Base-by-base conservation (phyloP, 2,113 vertebrate species). In the Psephotus haematonotus region DNA sequence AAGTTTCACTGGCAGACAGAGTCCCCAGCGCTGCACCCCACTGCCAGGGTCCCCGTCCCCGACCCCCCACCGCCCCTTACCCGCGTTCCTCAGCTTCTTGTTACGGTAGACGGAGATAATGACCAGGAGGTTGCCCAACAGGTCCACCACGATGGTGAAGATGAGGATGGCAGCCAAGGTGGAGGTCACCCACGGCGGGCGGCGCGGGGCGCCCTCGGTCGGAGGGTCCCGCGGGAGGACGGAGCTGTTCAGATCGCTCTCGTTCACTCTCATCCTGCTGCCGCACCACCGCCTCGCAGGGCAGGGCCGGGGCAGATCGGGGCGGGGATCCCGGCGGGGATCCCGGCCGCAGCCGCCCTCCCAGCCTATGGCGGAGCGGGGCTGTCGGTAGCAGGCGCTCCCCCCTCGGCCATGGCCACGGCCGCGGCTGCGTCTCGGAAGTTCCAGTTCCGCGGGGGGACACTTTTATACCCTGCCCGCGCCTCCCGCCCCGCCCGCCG, bases 41-140 rank as follows among this genome's bases (percentile, higher is more conserved):
- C 59, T 23, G 20, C 57, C 68, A 3, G 35, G 14, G 7, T 46
- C 29, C 33, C 53, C 53, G 5, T 16, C 22, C 57, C 78, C 33
- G 8, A 33, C 28, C 46, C 37, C 19, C 50, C 76, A 15, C 72
- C 59, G 70, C 49, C 74, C 68, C 97, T 93, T 97, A 97, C 97
- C 97, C 59, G 97, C 93, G 87, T 99, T 99, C 88, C 99, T 93
- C 90, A 99, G 98, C 97, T 99, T 99, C 98, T 99, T 99, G 97
- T 99, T 99, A 57, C 99, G 98, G 78, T 98, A 99, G 35, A 99
- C 99, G 24, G 99, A 99, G 95, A 99, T 98, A 97, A 99, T 99
- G 88, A 99, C 99, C 98, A 99, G 85, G 28, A 99, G 97, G 97
- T 99, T 99, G 79, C 99, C 99, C 97, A 99, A 96, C 91, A 99